Percentiles rank a stretch among this genome's conserved stretches.
These are phyloP conservation scores for Anastatus disparis DNA, from an alignment of 1,140 invertebrate species.

Conservation along the genomic window DNA sequence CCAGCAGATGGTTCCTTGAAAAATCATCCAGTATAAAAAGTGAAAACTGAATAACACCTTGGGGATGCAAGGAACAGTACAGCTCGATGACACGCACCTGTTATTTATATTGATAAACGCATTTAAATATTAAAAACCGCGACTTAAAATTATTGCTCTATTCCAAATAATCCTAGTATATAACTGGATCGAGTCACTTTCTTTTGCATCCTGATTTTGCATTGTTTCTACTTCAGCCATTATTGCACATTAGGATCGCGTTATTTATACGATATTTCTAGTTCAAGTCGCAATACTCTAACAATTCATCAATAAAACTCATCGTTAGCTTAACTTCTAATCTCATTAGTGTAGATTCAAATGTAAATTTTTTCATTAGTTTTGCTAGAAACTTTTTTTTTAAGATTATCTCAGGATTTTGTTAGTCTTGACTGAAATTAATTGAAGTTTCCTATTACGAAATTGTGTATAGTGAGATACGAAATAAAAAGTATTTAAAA, in stretches of 20 bases:
- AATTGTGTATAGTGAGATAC: constrained; percentile 15
- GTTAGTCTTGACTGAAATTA: constrained; percentile 22
- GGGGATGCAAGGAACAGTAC: constrained; percentile 24
- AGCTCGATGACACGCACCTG: not conserved
- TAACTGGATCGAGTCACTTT: constrained; percentile 7
- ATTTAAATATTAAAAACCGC: constrained; percentile 44
- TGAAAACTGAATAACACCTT: not conserved
- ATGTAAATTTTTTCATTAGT: constrained; percentile 21
- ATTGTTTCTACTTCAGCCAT: constrained; percentile 1
- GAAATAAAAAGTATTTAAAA: constrained; percentile 31
- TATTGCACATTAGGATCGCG: constrained; percentile 4
- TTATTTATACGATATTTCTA: constrained; percentile 23
- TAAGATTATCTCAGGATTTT: not conserved
- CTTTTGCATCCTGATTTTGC: constrained; percentile 8
- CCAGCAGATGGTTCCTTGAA: not conserved
- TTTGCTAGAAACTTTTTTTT: constrained; percentile 25
- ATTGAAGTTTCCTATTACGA: constrained; percentile 16
- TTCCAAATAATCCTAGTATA: constrained; percentile 24
- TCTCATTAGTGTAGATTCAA: constrained; percentile 19
- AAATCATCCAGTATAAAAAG: constrained; percentile 16
- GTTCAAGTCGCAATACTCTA: not conserved
- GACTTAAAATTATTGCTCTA: constrained; percentile 21
- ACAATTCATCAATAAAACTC: constrained; percentile 21
- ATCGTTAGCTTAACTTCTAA: constrained; percentile 22
- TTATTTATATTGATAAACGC: constrained; percentile 41